phyloP scores from a whole-genome alignment of 2,797 vertebrate species.

The Notamacropus eugenii region DNA sequence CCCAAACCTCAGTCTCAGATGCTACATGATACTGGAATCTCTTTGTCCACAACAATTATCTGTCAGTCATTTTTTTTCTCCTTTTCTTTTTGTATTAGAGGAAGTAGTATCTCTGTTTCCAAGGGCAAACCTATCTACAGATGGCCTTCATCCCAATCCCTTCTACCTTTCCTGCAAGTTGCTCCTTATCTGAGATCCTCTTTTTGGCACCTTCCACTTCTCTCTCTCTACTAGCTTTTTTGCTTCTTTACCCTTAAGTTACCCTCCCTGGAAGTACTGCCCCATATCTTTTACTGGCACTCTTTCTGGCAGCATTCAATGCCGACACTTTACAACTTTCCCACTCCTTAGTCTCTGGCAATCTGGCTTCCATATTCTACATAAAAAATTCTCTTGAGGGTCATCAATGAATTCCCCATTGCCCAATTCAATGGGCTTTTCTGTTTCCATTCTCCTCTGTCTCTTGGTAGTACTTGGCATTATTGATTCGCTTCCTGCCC shows the following conservation, averaged over 20 bases:
- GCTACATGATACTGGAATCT: not conserved
- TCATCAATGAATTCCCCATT: not conserved
- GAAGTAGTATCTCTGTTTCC: not conserved
- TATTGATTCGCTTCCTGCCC: not conserved
- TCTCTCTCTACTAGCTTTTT: not conserved
- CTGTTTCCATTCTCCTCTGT: not conserved
- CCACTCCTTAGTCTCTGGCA: not conserved
- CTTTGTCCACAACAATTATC: not conserved
- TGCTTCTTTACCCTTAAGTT: not conserved
- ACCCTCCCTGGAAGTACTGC: not conserved
- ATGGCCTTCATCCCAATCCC: not conserved
- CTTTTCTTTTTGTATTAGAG: not conserved
- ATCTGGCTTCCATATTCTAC: not conserved
- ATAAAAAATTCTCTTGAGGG: not conserved
- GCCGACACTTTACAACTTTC: not conserved
- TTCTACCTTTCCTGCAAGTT: not conserved
- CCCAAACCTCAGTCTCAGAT: not conserved
- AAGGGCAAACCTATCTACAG: not conserved
- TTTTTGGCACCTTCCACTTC: not conserved
- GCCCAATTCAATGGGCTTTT: not conserved
- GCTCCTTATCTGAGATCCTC: not conserved
- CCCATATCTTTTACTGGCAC: not conserved
- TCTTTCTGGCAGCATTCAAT: not conserved
- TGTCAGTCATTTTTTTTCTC: not conserved
- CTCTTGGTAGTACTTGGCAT: not conserved